Evolutionary conservation across 2,888 invertebrate species (phyloP).

Genomic region (Lochmaea capreae): DNA sequence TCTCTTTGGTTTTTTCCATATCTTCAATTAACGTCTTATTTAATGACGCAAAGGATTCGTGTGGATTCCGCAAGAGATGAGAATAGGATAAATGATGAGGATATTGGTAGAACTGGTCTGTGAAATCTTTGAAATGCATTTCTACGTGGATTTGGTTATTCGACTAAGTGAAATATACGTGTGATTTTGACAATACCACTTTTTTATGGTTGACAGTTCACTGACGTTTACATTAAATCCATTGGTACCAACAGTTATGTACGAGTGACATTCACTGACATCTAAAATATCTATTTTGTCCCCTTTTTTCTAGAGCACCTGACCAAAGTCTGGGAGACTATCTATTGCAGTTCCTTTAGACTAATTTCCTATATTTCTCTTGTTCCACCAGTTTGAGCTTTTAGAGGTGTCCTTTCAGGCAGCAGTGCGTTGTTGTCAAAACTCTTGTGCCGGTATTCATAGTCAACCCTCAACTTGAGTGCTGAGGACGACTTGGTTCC

Average conservation of each 20-base stretch:
- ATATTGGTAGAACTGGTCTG: conserved; percentile 7
- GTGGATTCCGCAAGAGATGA: background rate
- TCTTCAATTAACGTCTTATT: background rate
- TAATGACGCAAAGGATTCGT: background rate
- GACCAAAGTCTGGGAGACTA: no score
- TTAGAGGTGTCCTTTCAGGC: no score
- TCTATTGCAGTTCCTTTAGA: no score
- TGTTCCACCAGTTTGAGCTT: no score
- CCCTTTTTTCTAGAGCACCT: no score
- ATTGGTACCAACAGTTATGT: background rate
- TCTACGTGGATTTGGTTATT: background rate
- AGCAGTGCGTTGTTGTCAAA: no score
- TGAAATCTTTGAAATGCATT: conserved; percentile 23
- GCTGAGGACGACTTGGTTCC: no score
- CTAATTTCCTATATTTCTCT: no score
- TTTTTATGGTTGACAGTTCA: background rate
- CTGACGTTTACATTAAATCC: background rate
- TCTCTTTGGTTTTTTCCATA: background rate
- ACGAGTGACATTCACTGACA: no score
- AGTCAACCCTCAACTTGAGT: no score
- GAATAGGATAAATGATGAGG: conserved; percentile 7
- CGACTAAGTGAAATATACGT: background rate
- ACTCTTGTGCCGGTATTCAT: no score
- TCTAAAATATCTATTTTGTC: no score
- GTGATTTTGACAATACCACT: conserved; percentile 1